Base-by-base conservation (phyloP, 2,797 vertebrate species). In the Limosa lapponica region DNA sequence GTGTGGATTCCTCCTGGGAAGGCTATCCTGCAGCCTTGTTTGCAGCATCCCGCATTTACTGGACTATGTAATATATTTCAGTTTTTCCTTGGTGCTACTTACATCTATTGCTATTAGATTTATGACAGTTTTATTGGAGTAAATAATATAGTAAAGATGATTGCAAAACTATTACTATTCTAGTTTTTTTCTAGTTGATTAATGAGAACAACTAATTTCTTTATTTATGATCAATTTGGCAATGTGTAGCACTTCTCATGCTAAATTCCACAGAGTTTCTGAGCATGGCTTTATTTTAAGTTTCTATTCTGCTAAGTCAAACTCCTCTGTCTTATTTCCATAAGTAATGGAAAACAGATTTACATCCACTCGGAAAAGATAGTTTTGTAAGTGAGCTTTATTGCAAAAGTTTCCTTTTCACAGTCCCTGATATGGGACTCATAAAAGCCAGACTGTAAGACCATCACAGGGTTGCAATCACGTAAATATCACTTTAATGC, bases 111-210 rank as follows among this genome's bases (percentile, higher is more conserved):
- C 73, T 30, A 5, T 84, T 88, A 79, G 54, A 30, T 85, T 81
- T 95, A 82, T 82, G 67, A 44, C 74, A 62, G 27, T 94, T 96
- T 92, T 94, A 82, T 91, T 85, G 62, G 44, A 90, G 87, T 70
- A 96, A 94, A 90, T 89, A 74, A 57, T 82, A 36, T 32, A 71
- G 87, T 71, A 67, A 94, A 90, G 67, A 48, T 69, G 62, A 93
- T 71, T 93, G 37, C 82, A 75, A 82, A 92, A 87, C 57, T 94
- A 30, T 93, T 95, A 48, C 73, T 84, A 16, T 48, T 32, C 34
- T 80, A 37, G 8, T 59, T 89, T 91, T 80, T 24, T n/a, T 41
- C 28, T 75, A 70, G 54, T 52, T 92, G 54, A 91, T 83, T 95
- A 49, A 82, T 70, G 57, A 87, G 64, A 93, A 49, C 54, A 91